These are phyloP conservation scores for Dicentrarchus labrax DNA, from an alignment of 2,113 vertebrate genomes.

Conservation along the genomic window DNA sequence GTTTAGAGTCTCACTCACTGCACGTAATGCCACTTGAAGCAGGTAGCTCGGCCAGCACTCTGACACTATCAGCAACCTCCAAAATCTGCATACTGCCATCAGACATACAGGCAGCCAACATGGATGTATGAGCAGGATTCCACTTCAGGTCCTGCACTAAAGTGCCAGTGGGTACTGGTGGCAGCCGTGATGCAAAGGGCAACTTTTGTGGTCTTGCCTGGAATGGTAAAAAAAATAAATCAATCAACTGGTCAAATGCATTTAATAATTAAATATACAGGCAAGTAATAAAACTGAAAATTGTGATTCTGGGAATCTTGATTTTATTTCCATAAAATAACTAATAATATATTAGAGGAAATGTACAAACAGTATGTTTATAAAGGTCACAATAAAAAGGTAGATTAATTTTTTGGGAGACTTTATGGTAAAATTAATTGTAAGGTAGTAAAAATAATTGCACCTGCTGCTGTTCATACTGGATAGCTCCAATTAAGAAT, in stretches of 20 bases:
- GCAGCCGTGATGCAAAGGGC: constrained; percentile 88
- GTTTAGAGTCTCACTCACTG: constrained; percentile 82
- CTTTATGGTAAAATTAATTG: neutral
- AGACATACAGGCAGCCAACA: constrained; percentile 90
- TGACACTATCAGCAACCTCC: constrained; percentile 88
- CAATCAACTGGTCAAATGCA: neutral
- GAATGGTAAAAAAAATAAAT: neutral
- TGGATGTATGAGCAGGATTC: constrained; percentile 87
- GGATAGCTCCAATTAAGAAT: neutral
- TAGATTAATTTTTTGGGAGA: neutral
- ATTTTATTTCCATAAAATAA: neutral
- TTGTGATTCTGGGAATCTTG: neutral
- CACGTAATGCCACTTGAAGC: constrained; percentile 89
- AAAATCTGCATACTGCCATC: constrained; percentile 93
- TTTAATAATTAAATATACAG: neutral
- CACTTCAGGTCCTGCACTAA: constrained; percentile 93
- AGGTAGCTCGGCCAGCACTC: constrained; percentile 86
- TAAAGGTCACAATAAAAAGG: neutral
- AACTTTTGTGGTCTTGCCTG: constrained; percentile 90
- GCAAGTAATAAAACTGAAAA: neutral
- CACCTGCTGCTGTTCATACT: neutral
- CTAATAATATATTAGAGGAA: neutral
- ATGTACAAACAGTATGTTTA: neutral
- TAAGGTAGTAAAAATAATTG: neutral
- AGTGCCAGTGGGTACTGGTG: constrained; percentile 75